Percentiles rank a stretch among this genome's conserved stretches.
Conservation (phyloP, 2,888 invertebrate genomes). For the Polymixis flavicincta region DNA sequence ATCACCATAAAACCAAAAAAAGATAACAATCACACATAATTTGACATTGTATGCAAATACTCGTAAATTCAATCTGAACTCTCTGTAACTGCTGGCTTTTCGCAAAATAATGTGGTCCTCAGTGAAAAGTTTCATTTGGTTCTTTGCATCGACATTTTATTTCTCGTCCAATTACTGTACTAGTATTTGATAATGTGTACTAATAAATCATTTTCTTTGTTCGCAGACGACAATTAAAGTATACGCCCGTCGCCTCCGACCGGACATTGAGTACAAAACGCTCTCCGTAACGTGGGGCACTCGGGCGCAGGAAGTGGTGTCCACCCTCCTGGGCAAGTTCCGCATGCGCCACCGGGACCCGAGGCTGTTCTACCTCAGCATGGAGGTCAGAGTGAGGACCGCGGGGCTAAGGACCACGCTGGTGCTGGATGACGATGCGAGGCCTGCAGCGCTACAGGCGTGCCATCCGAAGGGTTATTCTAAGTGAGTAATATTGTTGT, state of each 20-base stretch:
- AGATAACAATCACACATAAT: slow-evolving; percentile 15
- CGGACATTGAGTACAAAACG: slow-evolving; percentile 99
- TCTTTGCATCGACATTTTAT: not conserved
- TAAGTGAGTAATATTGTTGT: slow-evolving; percentile 91
- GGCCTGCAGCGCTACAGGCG: slow-evolving; percentile 97
- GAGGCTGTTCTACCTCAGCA: slow-evolving; percentile 97
- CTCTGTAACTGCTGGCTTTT: not conserved
- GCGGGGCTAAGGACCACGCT: slow-evolving; percentile 95
- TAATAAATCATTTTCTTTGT: slow-evolving; percentile 52
- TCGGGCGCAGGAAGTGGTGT: slow-evolving; percentile 96
- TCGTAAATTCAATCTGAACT: not conserved
- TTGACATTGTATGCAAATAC: slow-evolving; percentile 48
- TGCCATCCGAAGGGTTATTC: slow-evolving; percentile 98
- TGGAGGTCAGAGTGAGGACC: slow-evolving; percentile 97
- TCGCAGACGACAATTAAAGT: slow-evolving; percentile 97
- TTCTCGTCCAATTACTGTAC: not conserved
- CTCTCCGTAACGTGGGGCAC: slow-evolving; percentile 97
- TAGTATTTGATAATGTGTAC: not conserved
- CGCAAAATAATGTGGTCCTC: not conserved
- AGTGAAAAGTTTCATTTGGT: not conserved
- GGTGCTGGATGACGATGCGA: slow-evolving; percentile 96
- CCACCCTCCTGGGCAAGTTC: slow-evolving; percentile 96
- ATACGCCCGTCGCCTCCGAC: slow-evolving; percentile 96
- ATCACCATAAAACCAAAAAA: slow-evolving; percentile 9
- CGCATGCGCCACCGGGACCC: slow-evolving; percentile 98